phyloP scores from a whole-genome alignment of 2,113 vertebrate genomes.

The Sakesphorus luctuosus region DNA sequence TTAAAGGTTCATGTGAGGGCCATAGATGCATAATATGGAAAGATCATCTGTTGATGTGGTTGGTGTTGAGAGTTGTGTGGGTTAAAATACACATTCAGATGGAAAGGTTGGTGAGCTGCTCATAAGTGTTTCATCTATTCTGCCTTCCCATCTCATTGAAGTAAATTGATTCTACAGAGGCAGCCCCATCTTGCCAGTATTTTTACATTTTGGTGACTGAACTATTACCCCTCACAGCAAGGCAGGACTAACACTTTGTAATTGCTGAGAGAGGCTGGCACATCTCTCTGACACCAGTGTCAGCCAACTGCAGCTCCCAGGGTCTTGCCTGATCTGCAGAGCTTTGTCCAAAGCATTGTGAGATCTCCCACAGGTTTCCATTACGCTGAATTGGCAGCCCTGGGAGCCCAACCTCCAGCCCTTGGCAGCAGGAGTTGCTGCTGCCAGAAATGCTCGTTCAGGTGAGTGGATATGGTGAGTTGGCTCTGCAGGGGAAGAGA shows the following conservation, averaged over 20 bases:
- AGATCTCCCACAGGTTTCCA: constrained; percentile 5
- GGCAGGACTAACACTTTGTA: constrained; percentile 6
- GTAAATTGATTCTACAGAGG: neutral
- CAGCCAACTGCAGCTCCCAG: neutral
- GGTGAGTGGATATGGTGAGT: neutral
- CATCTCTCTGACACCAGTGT: neutral
- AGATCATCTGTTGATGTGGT: neutral
- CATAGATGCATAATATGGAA: neutral
- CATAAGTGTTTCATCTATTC: neutral
- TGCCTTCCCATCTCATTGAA: neutral
- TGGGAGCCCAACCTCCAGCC: neutral
- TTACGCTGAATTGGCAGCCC: neutral
- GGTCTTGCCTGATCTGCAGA: neutral
- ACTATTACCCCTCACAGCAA: constrained; percentile 13
- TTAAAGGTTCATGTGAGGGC: neutral
- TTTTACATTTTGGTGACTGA: neutral
- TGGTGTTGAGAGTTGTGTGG: neutral
- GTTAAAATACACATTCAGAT: neutral
- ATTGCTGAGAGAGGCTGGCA: constrained; percentile 38
- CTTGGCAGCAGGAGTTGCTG: neutral
- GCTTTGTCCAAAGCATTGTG: neutral
- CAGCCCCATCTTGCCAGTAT: neutral
- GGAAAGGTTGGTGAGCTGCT: neutral
- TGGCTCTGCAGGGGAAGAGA: neutral
- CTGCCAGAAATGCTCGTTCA: neutral